Evolutionary conservation across 2,113 vertebrate species (phyloP), one percentile per base, ranked within the genome.

Genomic region (Columba livia): DNA sequence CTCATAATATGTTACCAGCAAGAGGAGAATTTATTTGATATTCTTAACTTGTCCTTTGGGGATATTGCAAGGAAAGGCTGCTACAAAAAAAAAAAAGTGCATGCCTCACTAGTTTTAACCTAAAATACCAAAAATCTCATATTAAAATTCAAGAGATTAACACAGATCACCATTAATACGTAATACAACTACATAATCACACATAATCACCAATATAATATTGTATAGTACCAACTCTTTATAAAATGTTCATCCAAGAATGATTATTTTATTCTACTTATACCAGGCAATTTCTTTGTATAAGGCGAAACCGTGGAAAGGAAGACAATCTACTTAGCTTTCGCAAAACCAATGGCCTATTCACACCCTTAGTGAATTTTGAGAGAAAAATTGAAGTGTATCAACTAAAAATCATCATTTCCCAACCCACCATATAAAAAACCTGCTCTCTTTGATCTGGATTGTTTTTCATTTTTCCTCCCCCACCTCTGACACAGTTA

Each of bases 381-480:
- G 28, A 50, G 9, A 58, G 19, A 54, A 86, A 69, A 80, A 25
- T 3, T 6, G 2, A 72, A 38, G 4, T 4, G 3, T 13, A 40
- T 4, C 18, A 38, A 40, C 0, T 4, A n/a, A 87, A 72, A 72
- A 47, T 24, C 24, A 24, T 5, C 3, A 3, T 32, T 79, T 79
- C 50, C 15, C 42, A 82, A 48, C 1, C 5, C 8, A 70, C 23
- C 10, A n/a, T 26, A 42, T 10, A 34, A 64, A 12, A 53, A 29
- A 6, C 15, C 20, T 1, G 58, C 0, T 10, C 26, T 69, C 24
- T 21, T 25, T 11, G 2, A 15, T 62, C 38, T 38, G 8, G 5
- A 28, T 53, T 18, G 51, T 44, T 29, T 56, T 34, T 9, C 18
- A 7, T 38, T 44, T 28, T 61, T 66, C 5, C 8, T 19, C 24